Evolutionary conservation across 92 coral and sea anemone genomes (phyloP).

Genomic region (Paramuricea clavata): DNA sequence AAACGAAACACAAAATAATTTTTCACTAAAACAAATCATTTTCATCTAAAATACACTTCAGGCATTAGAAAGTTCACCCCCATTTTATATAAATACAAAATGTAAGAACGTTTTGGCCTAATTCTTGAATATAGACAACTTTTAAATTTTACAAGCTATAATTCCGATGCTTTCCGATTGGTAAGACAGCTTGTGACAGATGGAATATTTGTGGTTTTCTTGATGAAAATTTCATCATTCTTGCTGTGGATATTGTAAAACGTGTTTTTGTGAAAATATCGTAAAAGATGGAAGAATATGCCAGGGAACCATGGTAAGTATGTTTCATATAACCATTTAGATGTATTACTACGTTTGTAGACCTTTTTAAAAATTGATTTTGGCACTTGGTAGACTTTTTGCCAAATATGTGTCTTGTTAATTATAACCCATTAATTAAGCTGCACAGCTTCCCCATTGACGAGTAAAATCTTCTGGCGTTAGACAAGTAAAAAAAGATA

Average conservation of each 20-base stretch:
- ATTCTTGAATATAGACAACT: neutral
- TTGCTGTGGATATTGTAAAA: neutral
- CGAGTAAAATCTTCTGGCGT: no score
- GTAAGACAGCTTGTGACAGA: neutral
- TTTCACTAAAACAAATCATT: no score
- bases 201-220: neutral
- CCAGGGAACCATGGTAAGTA: slow-evolving; percentile 98
- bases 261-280: neutral
- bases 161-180: neutral
- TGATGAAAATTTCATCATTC: neutral
- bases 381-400: no score
- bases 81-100: no score
- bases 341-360: no score
- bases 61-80: neutral
- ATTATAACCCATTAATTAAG: no score
- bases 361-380: no score
- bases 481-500: no score
- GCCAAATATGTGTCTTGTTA: no score
- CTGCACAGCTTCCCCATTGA: no score
- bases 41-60: neutral
- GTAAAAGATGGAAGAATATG: slow-evolving; percentile 96
- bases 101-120: neutral
- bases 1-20: no score
- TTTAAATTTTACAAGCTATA: neutral
- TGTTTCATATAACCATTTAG: neutral